A percentile compares a stretch with the other conserved stretches of the same genome.
phyloP scores from a whole-genome alignment of 2,888 invertebrate species.

The Phaonia tiefii region DNA sequence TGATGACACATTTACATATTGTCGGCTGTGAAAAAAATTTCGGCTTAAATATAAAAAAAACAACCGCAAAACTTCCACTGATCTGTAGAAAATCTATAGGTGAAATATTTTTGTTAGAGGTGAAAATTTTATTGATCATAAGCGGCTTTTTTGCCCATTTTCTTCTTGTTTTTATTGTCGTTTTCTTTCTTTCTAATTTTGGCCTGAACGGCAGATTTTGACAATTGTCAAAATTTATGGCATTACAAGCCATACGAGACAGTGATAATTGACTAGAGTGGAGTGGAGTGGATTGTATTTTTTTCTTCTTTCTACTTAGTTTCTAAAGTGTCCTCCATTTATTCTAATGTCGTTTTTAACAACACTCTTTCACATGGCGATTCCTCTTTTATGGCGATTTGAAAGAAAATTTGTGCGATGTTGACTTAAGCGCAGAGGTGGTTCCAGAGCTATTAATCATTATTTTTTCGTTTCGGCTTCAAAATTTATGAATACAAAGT shows the following conservation, averaged over 20 bases:
- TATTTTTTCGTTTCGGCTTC: neutral
- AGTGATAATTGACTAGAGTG: slow-evolving; percentile 71
- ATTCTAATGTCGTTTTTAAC: slow-evolving; percentile 14
- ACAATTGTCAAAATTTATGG: slow-evolving; percentile 72
- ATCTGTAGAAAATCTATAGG: neutral
- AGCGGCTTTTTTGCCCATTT: slow-evolving; percentile 53
- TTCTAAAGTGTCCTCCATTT: slow-evolving; percentile 32
- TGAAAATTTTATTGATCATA: slow-evolving; percentile 64
- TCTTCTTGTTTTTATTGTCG: slow-evolving; percentile 1
- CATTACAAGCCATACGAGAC: slow-evolving; percentile 73
- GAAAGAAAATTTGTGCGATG: slow-evolving; percentile 18
- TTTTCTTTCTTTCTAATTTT: slow-evolving; percentile 31
- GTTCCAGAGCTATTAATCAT: slow-evolving; percentile 58
- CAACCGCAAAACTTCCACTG: slow-evolving; percentile 33
- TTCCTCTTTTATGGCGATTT: slow-evolving; percentile 2
- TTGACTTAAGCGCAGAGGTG: slow-evolving; percentile 50
- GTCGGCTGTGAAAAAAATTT: slow-evolving; percentile 50
- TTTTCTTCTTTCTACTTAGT: slow-evolving; percentile 16
- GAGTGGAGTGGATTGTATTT: neutral
- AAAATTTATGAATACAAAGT: neutral
- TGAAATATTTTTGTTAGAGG: slow-evolving; percentile 27
- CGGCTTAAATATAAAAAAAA: no score
- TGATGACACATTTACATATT: slow-evolving; percentile 67
- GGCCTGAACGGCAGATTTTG: slow-evolving; percentile 45
- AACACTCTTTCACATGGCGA: slow-evolving; percentile 28